Base-by-base conservation (phyloP, 2,797 vertebrate genomes). In the Gymnopithys bicolor region DNA sequence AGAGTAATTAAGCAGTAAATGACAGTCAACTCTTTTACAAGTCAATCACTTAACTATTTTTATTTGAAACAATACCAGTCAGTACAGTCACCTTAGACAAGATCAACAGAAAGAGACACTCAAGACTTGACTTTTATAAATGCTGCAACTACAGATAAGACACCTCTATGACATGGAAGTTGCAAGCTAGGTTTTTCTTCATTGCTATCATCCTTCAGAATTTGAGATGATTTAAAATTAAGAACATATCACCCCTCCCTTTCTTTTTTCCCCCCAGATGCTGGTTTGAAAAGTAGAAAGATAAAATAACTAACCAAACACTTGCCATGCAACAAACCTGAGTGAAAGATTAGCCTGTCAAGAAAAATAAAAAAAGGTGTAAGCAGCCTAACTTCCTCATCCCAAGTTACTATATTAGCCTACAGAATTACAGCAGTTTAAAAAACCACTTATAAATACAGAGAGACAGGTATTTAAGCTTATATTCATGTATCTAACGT, bases 1-100 rank as follows among this genome's bases (percentile, higher is more conserved):
- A 79, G 81, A 94, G 28, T 66, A 92, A 90, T 94, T 94, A 93
- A 80, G 68, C 64, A 41, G 41, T 63, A 79, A 83, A 76, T 23
- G 56, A 63, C 74, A 92, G 60, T n/a, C 70, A 52, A 28, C 24
- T 74, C 30, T 82, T 88, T 75, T 68, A 79, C 33, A 85, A 95
- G 58, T 79, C 82, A 93, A 35, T 94, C 74, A 45, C 30, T 85
- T 63, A 51, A 85, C 25, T 69, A 39, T 13, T 93, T 94, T 79
- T 64, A 80, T 87, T 85, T 87, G 55, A 94, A 95, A 78, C 35
- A 71, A 39, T 70, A 74, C 9, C 32, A 91, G 37, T 49, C 92
- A 90, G 51, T 59, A 77, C 11, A 62, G 75, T 67, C 70, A 94
- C 37, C 55, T 84, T n/a, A 90, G 30, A 73, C 78, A 94, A 73